Percentiles rank a stretch among this genome's conserved stretches.
Evolutionary conservation across 2,797 vertebrate genomes (phyloP).

Genomic region (Crocidura indochinensis): DNA sequence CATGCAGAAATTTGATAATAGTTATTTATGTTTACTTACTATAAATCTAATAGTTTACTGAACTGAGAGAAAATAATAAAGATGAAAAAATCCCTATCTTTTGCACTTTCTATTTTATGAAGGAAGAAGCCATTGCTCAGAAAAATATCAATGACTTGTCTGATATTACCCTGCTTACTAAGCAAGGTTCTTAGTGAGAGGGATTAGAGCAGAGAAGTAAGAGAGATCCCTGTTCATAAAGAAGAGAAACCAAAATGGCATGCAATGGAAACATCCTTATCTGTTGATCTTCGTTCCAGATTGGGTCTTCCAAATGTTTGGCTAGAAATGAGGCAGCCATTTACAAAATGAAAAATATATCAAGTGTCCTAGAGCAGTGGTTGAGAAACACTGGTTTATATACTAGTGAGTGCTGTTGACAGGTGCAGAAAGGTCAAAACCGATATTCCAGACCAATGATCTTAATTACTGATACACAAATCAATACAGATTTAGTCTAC

Average conservation of each 20-base stretch:
- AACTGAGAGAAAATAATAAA: background rate
- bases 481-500: too few relatives aligned
- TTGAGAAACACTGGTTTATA: too few relatives aligned
- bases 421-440: too few relatives aligned
- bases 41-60: background rate
- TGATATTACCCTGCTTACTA: background rate
- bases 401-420: too few relatives aligned
- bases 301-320: background rate
- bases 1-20: accelerated
- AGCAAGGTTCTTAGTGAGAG: background rate
- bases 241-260: background rate
- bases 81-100: too few relatives aligned
- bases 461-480: too few relatives aligned
- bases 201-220: background rate
- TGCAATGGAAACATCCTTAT: background rate
- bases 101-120: too few relatives aligned
- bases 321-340: background rate
- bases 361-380: too few relatives aligned
- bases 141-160: background rate
- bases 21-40: background rate
- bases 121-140: background rate
- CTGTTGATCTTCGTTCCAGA: background rate
- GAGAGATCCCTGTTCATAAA: background rate
- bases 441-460: too few relatives aligned
- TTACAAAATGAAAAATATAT: background rate